Evolutionary conservation across 2,888 invertebrate genomes (phyloP), one percentile per base, ranked within the genome.

Genomic region (Noctua pronuba): DNA sequence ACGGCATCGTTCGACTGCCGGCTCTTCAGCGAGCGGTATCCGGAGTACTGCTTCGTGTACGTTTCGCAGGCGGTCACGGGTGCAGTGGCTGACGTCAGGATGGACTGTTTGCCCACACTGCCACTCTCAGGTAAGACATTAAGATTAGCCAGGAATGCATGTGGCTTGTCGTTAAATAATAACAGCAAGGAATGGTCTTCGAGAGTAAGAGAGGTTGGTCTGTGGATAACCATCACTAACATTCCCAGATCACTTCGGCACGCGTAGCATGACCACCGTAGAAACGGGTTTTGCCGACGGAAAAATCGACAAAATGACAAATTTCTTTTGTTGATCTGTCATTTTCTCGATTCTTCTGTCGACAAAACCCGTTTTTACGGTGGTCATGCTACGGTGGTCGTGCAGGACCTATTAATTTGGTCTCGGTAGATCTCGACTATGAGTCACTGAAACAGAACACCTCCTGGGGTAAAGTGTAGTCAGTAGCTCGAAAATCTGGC

Each of bases 21-120:
- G 28, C 96, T 98, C 67, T 99, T 99, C 95, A 98, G 98, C 71
- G 98, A 98, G 94, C 97, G 98, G 71, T 98, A 97, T 92, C 98
- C 98, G 44, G 98, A 98, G 93, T 99, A 98, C 92, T 99, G 99
- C 95, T 99, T 99, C 95, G 98, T 98, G 76, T 99, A 99, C 94
- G 98, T 98, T 52, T 98, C 98, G 60, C 98, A 98, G 91, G 98
- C 98, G 0, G 98, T 98, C 86, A 98, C 98, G 0, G 98, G 98
- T 0, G 98, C 98, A 0, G 98, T 98, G 79, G 98, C 98, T 6
- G 98, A 98, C 92, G 98, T 98, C 24, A 96, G 98, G 84, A 98
- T 98, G 97, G 98, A 98, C 93, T 99, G 99, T 90, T 97, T 99
- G 44, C 98, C 99, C 0, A 98, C 98, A 0, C 95, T 98, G 85